phyloP scores from a whole-genome alignment of 2,113 vertebrate genomes.

The Hemichromis elongatus region DNA sequence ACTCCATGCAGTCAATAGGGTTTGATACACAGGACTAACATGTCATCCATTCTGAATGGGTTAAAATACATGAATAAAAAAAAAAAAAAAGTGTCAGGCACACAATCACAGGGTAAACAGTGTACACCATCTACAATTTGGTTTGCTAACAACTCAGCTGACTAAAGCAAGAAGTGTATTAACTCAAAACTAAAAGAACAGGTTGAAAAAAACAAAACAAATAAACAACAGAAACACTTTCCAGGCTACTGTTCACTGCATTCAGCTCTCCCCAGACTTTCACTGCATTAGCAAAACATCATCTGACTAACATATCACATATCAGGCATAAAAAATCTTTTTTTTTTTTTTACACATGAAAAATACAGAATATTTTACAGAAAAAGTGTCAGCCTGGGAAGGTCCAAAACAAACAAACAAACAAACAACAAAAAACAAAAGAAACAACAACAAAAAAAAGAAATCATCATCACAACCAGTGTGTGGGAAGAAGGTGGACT shows the following conservation, averaged over 20 bases:
- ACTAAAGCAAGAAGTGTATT: not conserved
- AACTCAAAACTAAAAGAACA: conserved; percentile 3
- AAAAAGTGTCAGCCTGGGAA: conserved; percentile 23
- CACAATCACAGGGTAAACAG: conserved; percentile 48
- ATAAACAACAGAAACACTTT: conserved; percentile 2
- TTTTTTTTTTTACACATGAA: conserved; percentile 22
- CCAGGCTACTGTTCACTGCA: conserved; percentile 2
- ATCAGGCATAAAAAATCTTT: conserved; percentile 9
- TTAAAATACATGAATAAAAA: conserved; percentile 9
- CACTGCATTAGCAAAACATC: conserved; percentile 10
- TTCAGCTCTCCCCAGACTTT: not conserved
- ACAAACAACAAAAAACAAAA: not conserved
- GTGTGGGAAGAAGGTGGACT: conserved; percentile 22
- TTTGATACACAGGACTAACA: conserved; percentile 46
- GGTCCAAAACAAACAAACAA: not conserved
- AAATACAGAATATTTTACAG: conserved; percentile 24
- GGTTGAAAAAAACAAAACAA: not conserved
- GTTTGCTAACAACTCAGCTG: conserved; percentile 33
- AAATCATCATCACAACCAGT: conserved; percentile 40
- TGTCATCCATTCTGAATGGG: conserved; percentile 36
- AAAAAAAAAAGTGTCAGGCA: conserved; percentile 20
- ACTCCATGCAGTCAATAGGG: conserved; percentile 63
- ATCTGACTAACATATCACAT: not conserved
- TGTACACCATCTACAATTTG: conserved; percentile 40
- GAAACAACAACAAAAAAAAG: not conserved